These are phyloP conservation scores for Epinephelus malabaricus DNA, from an alignment of 2,797 vertebrate genomes.

Conservation along the genomic window DNA sequence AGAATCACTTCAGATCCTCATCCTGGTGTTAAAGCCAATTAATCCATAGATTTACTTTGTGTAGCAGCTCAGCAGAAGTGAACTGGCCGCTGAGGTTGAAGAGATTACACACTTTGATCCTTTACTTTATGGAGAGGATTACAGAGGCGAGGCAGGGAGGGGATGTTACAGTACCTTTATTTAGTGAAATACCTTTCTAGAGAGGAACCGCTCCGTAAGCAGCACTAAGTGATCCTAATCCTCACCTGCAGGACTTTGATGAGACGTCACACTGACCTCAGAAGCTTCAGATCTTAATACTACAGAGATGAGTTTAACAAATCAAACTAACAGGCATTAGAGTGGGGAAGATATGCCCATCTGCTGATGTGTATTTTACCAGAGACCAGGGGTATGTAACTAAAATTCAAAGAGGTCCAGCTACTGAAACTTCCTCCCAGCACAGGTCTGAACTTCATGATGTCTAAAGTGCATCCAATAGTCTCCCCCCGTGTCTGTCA, in stretches of 20 bases:
- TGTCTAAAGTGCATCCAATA: too few relatives aligned
- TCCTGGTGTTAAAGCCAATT: slow-evolving; percentile 37
- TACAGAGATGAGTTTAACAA: neutral
- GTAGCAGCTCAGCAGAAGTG: slow-evolving; percentile 18
- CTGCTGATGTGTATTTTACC: too few relatives aligned
- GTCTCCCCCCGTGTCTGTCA: too few relatives aligned
- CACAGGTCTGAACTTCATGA: too few relatives aligned
- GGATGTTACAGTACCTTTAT: slow-evolving; percentile 51
- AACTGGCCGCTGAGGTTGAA: slow-evolving; percentile 60
- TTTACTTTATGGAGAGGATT: slow-evolving; percentile 76
- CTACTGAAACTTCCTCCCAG: too few relatives aligned
- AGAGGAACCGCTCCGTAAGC: slow-evolving; percentile 18
- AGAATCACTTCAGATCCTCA: slow-evolving; percentile 12
- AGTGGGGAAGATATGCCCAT: too few relatives aligned
- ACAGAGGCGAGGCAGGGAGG: slow-evolving; percentile 34
- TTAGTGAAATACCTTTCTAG: slow-evolving; percentile 35
- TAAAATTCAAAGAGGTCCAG: too few relatives aligned
- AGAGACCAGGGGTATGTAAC: too few relatives aligned
- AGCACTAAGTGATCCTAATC: slow-evolving; percentile 33
- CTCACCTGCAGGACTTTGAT: slow-evolving; percentile 26
- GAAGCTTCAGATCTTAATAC: slow-evolving; percentile 1
- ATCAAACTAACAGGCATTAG: neutral
- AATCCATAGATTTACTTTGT: slow-evolving; percentile 31
- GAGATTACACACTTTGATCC: slow-evolving; percentile 76
- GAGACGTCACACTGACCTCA: slow-evolving; percentile 24